A percentile compares a stretch with the other conserved stretches of the same genome.
Conservation (phyloP, 2,797 vertebrate genomes). For the Dicrostonyx torquatus region DNA sequence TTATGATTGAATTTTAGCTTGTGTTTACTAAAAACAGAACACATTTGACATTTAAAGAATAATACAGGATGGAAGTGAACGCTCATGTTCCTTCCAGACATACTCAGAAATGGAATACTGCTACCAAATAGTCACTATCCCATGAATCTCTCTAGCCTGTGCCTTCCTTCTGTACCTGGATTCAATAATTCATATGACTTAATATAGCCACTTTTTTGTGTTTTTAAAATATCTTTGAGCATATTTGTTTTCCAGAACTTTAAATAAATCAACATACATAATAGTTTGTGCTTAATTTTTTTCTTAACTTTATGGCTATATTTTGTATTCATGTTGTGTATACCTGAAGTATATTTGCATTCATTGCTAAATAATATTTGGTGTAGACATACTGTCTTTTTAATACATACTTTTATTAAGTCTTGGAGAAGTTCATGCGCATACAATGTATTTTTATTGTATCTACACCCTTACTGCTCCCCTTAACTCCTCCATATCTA, state of each 20-base stretch:
- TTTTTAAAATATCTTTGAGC: neutral
- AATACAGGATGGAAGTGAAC: neutral
- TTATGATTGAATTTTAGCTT: neutral
- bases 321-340: neutral
- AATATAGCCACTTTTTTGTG: neutral
- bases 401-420: neutral
- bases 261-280: neutral
- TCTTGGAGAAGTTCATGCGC: neutral
- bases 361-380: neutral
- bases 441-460: neutral
- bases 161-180: neutral
- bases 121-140: neutral
- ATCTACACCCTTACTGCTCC: neutral
- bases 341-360: conserved; percentile 1
- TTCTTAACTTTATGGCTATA: neutral
- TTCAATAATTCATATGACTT: neutral
- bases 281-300: neutral
- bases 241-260: conserved; percentile 40
- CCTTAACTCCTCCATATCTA: neutral
- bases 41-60: neutral
- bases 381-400: neutral
- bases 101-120: neutral
- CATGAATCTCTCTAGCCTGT: neutral
- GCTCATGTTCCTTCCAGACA: neutral
- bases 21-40: neutral